These are phyloP conservation scores for Coptotermes formosanus DNA, from an alignment of 1,140 invertebrate species.

Conservation along the genomic window DNA sequence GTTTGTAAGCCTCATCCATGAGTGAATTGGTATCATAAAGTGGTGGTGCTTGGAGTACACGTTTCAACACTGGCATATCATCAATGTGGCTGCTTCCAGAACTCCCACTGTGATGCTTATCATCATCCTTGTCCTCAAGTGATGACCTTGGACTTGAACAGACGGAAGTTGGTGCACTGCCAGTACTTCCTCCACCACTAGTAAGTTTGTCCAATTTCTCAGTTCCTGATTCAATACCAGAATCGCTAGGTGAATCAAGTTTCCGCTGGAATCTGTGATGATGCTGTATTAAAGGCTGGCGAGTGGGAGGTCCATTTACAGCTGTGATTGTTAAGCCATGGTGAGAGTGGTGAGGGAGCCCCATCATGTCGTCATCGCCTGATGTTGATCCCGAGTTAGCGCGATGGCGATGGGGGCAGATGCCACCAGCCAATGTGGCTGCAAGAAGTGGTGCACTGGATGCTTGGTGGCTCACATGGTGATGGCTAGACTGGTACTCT, in stretches of 20 bases:
- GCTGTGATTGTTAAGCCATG: constrained; percentile 65
- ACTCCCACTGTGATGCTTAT: constrained; percentile 47
- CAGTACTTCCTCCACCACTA: constrained; percentile 60
- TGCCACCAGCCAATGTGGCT: constrained; percentile 69
- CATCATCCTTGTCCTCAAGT: constrained; percentile 72
- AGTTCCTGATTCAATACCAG: constrained; percentile 89
- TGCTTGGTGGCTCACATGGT: constrained; percentile 51
- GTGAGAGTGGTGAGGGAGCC: constrained; percentile 54
- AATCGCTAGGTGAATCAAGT: constrained; percentile 86
- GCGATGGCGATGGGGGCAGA: constrained; percentile 62
- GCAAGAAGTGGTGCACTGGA: constrained; percentile 69
- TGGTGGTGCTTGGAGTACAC: constrained; percentile 87
- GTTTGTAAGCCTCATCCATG: constrained; percentile 93
- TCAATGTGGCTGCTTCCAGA: constrained; percentile 56
- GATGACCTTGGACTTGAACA: constrained; percentile 85
- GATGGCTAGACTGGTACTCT: constrained; percentile 53
- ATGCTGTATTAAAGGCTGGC: constrained; percentile 40
- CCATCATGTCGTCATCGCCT: constrained; percentile 73
- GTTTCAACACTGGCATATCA: constrained; percentile 90
- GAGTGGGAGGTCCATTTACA: constrained; percentile 53
- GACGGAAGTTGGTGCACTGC: constrained; percentile 69
- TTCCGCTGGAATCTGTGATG: constrained; percentile 62
- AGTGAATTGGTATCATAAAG: constrained; percentile 83
- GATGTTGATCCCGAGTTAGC: constrained; percentile 72
- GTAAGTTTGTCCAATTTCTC: constrained; percentile 72